Percentiles rank a stretch among this genome's conserved stretches.
phyloP scores from a whole-genome alignment of 2,797 vertebrate genomes.

The Pipistrellus nathusii region DNA sequence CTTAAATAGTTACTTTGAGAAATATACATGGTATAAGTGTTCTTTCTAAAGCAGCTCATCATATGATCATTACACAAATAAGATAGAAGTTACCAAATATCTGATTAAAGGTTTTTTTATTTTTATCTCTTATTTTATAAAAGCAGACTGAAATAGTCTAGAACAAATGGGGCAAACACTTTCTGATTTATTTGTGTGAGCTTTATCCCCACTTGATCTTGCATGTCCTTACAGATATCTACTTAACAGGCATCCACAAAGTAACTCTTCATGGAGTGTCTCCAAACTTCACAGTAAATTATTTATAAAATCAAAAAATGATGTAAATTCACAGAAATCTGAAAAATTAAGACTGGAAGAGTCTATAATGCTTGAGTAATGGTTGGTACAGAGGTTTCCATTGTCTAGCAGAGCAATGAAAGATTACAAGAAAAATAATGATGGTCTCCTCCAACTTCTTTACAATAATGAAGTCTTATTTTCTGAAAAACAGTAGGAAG shows the following conservation, averaged over 20 bases:
- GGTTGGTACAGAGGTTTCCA: background rate
- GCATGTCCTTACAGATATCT: background rate
- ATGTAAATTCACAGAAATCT: background rate
- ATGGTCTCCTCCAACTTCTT: background rate
- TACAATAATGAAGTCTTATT: background rate
- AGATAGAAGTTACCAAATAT: background rate
- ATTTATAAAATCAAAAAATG: background rate
- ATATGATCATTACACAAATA: background rate
- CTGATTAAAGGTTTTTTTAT: background rate
- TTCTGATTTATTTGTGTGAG: background rate
- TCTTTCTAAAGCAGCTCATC: constrained; percentile 49
- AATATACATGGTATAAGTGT: background rate
- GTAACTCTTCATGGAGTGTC: background rate
- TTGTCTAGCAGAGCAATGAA: background rate
- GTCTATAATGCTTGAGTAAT: background rate
- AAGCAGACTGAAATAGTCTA: constrained; percentile 9
- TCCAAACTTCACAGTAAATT: background rate
- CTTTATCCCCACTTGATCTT: background rate
- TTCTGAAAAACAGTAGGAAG: background rate
- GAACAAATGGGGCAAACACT: background rate
- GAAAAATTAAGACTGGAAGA: constrained; percentile 11
- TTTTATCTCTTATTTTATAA: constrained; percentile 30
- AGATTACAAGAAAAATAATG: background rate
- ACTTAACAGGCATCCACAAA: background rate
- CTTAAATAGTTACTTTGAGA: background rate